Conservation (phyloP, 2,888 invertebrate species). For the Sacculina carcini region DNA sequence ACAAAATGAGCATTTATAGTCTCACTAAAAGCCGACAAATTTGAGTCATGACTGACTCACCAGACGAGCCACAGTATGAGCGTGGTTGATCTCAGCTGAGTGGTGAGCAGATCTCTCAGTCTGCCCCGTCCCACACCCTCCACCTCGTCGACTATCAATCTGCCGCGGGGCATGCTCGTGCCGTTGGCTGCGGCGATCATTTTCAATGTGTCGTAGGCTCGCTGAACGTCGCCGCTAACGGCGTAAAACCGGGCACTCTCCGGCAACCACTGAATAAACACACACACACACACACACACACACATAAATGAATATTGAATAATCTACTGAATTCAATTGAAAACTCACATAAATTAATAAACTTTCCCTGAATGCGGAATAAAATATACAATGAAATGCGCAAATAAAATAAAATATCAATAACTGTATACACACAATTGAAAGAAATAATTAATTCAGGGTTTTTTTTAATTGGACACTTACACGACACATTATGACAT, state of each 20-base stretch:
- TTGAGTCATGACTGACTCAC: constrained; percentile 27
- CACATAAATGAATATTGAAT: not conserved
- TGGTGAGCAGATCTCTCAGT: constrained; percentile 19
- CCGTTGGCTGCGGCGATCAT: constrained; percentile 68
- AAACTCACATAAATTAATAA: constrained; percentile 3
- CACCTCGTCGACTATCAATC: constrained; percentile 42
- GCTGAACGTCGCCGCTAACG: constrained; percentile 57
- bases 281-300: not conserved
- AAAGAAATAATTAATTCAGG: constrained; percentile 35
- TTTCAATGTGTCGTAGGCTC: constrained; percentile 55
- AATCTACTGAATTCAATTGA: not conserved
- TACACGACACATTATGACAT: too few species aligned
- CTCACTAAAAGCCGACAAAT: too few species aligned
- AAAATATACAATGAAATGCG: not conserved
- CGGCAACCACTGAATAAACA: constrained; percentile 52
- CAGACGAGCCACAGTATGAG: constrained; percentile 76
- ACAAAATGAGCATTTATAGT: too few species aligned
- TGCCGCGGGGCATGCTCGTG: constrained; percentile 58
- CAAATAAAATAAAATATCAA: constrained; percentile 2
- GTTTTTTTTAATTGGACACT: too few species aligned
- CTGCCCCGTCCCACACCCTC: constrained; percentile 16
- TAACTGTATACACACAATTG: constrained; percentile 31
- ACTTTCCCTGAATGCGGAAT: not conserved
- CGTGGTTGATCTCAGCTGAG: constrained; percentile 56
- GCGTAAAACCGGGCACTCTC: constrained; percentile 75